phyloP scores from a whole-genome alignment of 2,113 vertebrate species.

The Mobula hypostoma region DNA sequence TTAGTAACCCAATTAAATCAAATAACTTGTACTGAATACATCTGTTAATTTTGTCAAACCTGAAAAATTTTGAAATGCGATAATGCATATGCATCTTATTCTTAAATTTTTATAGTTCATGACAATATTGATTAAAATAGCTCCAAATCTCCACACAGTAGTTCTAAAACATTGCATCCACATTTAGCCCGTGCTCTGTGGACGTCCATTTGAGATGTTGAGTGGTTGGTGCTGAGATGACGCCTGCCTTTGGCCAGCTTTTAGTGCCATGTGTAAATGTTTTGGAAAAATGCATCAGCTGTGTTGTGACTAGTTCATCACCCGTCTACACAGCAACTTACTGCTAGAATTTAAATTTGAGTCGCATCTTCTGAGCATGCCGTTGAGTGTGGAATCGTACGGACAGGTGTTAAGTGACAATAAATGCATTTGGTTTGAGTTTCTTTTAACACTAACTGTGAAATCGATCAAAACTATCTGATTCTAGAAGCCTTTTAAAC shows the following conservation, averaged over 20 bases:
- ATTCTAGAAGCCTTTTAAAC: slow-evolving; percentile 11
- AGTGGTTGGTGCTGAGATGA: slow-evolving; percentile 6
- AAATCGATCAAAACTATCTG: background rate
- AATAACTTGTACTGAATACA: background rate
- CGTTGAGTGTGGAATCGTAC: slow-evolving; percentile 27
- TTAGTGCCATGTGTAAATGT: slow-evolving; percentile 32
- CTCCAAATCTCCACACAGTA: background rate
- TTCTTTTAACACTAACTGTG: slow-evolving; percentile 5
- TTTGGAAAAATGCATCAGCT: background rate
- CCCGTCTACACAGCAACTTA: background rate
- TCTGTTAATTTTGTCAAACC: background rate
- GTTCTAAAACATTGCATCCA: background rate
- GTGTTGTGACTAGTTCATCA: slow-evolving; percentile 7
- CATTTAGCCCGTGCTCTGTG: background rate
- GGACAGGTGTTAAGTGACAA: background rate
- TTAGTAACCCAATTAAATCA: background rate
- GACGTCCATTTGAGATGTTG: slow-evolving; percentile 15
- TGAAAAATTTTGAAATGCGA: background rate
- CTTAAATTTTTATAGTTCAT: background rate
- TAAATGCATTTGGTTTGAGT: background rate
- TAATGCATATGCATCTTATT: background rate
- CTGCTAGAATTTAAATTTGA: background rate
- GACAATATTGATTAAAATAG: background rate
- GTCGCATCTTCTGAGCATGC: background rate
- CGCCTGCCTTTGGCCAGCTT: slow-evolving; percentile 29